Conservation (phyloP, 2,888 invertebrate genomes). For the Drosophila yooni region DNA sequence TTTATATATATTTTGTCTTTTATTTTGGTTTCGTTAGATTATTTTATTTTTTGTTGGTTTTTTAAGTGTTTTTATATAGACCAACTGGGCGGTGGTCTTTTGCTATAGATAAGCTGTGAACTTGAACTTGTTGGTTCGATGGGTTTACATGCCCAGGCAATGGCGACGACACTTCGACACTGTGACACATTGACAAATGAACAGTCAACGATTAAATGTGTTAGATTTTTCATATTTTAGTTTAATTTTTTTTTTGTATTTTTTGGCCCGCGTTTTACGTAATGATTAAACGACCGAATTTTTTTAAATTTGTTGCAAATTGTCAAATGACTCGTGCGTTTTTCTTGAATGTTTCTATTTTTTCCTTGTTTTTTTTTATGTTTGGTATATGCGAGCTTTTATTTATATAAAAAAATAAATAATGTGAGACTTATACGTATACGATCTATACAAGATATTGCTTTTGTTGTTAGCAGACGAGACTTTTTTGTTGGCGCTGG, state of each 20-base stretch:
- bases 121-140: conserved; percentile 65
- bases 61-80: conserved; percentile 13
- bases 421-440: conserved; percentile 44
- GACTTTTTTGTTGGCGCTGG: conserved; percentile 31
- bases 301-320: conserved; percentile 76
- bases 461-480: conserved; percentile 45
- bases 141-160: conserved; percentile 51
- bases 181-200: conserved; percentile 68
- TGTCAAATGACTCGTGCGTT: conserved; percentile 49
- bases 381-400: conserved; percentile 65
- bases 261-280: conserved; percentile 65
- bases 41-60: conserved; percentile 8
- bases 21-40: neutral
- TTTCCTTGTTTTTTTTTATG: conserved; percentile 27
- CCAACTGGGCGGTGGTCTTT: conserved; percentile 23
- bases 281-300: conserved; percentile 75
- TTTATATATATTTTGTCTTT: neutral
- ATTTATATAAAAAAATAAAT: conserved; percentile 58
- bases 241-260: conserved; percentile 8
- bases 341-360: conserved; percentile 25
- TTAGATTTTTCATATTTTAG: conserved; percentile 14
- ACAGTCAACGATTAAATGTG: conserved; percentile 39
- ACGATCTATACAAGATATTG: conserved; percentile 58
- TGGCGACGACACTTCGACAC: conserved; percentile 35
- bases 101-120: conserved; percentile 39